Evolutionary conservation across 2,113 vertebrate species (phyloP), one percentile per base, ranked within the genome.

Genomic region (Psilopogon haemacephalus): DNA sequence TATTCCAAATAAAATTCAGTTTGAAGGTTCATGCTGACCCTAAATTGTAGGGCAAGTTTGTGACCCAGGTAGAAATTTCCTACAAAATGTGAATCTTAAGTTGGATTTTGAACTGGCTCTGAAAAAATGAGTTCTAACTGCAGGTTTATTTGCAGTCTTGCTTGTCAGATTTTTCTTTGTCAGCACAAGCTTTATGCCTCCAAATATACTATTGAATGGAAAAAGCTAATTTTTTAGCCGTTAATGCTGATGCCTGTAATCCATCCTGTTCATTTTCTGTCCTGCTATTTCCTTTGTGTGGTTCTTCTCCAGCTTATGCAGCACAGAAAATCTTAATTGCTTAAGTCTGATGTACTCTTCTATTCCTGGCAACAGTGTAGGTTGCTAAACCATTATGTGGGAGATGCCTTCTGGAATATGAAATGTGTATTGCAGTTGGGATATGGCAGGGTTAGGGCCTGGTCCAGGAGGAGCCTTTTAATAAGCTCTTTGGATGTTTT

Each of bases 131-230:
- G 90, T 93, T 93, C 87, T 93, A 95, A 91, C 84, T 83, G 74
- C 84, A 76, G 71, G 69, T 69, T 76, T 96, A 96, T 95, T 94
- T 95, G 94, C 67, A 76, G 82, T 82, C 60, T 71, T 1, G 3
- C 85, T 80, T 90, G 70, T 68, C 96, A 92, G 73, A 81, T 97
- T 95, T 96, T 88, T 95, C 88, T 89, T 91, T 97, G 96, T 97
- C 95, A 97, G 86, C 94, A 95, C 84, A 75, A 95, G 94, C 91
- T 89, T 76, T 42, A 54, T 89, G 84, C 87, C 42, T 81, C 78
- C 63, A 94, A 95, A 90, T 80, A 94, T 77, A 82, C 86, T 93
- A 89, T 10, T 88, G 93, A 95, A 96, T 94, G 82, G 75, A 84
- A 59, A 93, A 93, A 93, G 86, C 80, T 38, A 69, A 77, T 86